Evolutionary conservation across 2,797 vertebrate species (phyloP).

Genomic region (Myripristis jacobus): DNA sequence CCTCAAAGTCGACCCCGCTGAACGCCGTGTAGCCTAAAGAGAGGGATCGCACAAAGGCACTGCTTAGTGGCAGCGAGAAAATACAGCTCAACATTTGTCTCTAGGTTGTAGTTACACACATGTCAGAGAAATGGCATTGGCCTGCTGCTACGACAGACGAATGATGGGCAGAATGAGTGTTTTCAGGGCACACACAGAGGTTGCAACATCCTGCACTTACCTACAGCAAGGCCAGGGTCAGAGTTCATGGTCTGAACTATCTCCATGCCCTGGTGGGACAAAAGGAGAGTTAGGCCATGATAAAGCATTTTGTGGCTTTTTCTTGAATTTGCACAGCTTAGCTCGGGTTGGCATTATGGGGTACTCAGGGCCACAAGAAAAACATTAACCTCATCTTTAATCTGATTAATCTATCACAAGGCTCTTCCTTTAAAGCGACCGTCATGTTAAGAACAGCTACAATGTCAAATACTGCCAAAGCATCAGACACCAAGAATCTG

Average conservation of each 20-base stretch:
- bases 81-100: not conserved
- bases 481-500: not conserved
- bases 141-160: not conserved
- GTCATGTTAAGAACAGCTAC: not conserved
- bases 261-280: conserved; percentile 85
- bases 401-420: no score
- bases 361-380: no score
- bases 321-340: no score
- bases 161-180: not conserved
- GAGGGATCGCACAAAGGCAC: not conserved
- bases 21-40: conserved; percentile 95
- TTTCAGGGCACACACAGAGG: no score
- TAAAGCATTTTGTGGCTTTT: not conserved
- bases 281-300: conserved; percentile 4
- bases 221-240: conserved; percentile 97
- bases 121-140: not conserved
- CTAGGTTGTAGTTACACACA: not conserved
- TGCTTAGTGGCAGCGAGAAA: not conserved
- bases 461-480: not conserved
- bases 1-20: conserved; percentile 98
- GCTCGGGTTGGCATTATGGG: no score
- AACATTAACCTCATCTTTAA: no score
- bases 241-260: conserved; percentile 99
- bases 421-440: not conserved
- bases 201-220: conserved; percentile 79